A percentile compares a stretch with the other conserved stretches of the same genome.
Evolutionary conservation across 2,113 vertebrate species (phyloP).

Genomic region (Oophaga pumilio): DNA sequence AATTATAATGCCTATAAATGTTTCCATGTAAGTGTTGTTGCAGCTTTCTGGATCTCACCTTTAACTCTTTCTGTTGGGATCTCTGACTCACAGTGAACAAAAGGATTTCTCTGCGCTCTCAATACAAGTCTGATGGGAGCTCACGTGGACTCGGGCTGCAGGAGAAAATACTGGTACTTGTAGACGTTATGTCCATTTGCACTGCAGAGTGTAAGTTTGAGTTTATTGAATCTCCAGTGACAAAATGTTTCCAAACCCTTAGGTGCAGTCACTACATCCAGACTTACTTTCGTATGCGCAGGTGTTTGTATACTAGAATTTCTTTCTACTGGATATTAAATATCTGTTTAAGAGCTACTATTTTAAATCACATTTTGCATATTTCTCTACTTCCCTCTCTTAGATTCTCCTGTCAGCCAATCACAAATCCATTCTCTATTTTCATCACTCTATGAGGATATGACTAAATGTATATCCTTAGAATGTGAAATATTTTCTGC

Average conservation of each 20-base stretch:
- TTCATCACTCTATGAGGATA: too few species aligned
- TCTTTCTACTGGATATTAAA: too few species aligned
- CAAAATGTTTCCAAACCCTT: neutral
- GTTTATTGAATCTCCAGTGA: neutral
- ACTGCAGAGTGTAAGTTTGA: neutral
- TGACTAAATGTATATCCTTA: too few species aligned
- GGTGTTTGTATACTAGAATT: too few species aligned
- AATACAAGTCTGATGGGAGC: neutral
- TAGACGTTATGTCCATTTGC: neutral
- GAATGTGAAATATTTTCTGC: too few species aligned
- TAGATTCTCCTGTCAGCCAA: too few species aligned
- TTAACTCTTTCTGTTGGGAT: slow-evolving; percentile 36
- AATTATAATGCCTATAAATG: slow-evolving; percentile 57
- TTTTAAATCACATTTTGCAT: too few species aligned
- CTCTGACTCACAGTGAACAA: neutral
- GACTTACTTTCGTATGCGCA: too few species aligned
- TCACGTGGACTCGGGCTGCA: neutral
- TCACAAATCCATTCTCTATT: too few species aligned
- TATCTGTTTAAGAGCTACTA: too few species aligned
- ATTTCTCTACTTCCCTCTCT: too few species aligned
- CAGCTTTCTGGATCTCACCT: slow-evolving; percentile 31
- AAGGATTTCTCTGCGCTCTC: neutral
- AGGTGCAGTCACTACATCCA: too few species aligned
- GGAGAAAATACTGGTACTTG: neutral
- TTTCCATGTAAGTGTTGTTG: slow-evolving; percentile 50